phyloP scores from a whole-genome alignment of 2,888 invertebrate species.

The Argyresthia albistria region DNA sequence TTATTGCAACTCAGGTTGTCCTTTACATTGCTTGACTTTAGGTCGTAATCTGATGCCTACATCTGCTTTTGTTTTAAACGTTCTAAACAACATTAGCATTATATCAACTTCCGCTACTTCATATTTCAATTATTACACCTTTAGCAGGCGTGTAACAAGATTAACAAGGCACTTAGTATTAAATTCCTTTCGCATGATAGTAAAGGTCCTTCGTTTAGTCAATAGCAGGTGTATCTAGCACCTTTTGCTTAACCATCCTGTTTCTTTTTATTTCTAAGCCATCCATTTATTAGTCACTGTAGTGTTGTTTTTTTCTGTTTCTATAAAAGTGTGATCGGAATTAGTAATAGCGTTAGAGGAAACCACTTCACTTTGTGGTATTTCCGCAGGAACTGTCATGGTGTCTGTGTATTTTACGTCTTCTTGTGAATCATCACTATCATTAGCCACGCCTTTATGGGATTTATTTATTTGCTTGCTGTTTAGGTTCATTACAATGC shows the following conservation, averaged over 20 bases:
- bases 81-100: too few relatives aligned
- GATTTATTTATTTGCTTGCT: neutral
- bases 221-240: slow-evolving; percentile 48
- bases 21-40: too few relatives aligned
- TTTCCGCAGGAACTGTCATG: neutral
- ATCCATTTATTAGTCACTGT: neutral
- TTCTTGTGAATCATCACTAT: neutral
- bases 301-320: neutral
- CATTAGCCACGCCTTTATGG: neutral
- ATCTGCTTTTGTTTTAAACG: too few relatives aligned
- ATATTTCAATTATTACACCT: too few relatives aligned
- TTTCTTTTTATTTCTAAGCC: slow-evolving; percentile 20
- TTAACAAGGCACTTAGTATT: too few relatives aligned
- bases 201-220: neutral
- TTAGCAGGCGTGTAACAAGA: too few relatives aligned
- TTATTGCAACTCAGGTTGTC: too few relatives aligned
- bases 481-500: too few relatives aligned
- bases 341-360: neutral
- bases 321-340: slow-evolving; percentile 1
- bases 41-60: too few relatives aligned
- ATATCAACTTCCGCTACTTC: neutral
- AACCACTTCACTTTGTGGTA: neutral
- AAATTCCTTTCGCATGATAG: too few relatives aligned
- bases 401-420: too few relatives aligned
- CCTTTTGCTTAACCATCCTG: slow-evolving; percentile 56